These are phyloP conservation scores for Eutolmus rufibarbis DNA, from an alignment of 2,888 invertebrate genomes.

Conservation along the genomic window DNA sequence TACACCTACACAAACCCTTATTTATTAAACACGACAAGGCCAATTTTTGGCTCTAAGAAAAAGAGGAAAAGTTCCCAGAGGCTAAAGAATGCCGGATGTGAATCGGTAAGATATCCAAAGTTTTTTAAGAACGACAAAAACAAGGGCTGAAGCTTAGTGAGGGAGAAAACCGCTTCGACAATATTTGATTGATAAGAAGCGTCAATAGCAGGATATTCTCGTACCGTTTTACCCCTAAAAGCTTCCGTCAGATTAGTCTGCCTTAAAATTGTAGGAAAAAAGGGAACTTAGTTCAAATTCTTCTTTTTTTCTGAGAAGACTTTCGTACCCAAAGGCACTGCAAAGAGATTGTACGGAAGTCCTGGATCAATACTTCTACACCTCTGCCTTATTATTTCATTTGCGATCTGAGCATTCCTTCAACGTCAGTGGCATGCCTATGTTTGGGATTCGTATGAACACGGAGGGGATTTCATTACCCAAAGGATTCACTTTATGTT, in stretches of 20 bases:
- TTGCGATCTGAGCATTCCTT: conserved; percentile 27
- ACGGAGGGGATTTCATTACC: conserved; percentile 40
- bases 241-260: neutral
- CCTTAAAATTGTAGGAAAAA: neutral
- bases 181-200: conserved; percentile 38
- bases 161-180: conserved; percentile 27
- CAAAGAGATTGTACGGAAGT: neutral
- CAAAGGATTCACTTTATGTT: conserved; percentile 44
- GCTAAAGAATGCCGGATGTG: conserved; percentile 5
- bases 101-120: conserved; percentile 32
- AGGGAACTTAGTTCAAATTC: neutral
- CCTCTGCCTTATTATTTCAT: conserved; percentile 19
- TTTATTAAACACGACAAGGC: conserved; percentile 7
- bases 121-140: conserved; percentile 20
- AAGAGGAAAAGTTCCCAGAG: conserved; percentile 14
- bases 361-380: conserved; percentile 1
- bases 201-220: conserved; percentile 32
- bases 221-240: conserved; percentile 4
- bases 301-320: conserved; percentile 10
- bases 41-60: neutral
- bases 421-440: conserved; percentile 6
- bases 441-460: conserved; percentile 21
- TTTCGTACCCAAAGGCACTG: conserved; percentile 1
- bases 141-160: conserved; percentile 34
- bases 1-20: neutral